Conservation (phyloP, 2,888 invertebrate genomes). For the Drosophila paranaensis region DNA sequence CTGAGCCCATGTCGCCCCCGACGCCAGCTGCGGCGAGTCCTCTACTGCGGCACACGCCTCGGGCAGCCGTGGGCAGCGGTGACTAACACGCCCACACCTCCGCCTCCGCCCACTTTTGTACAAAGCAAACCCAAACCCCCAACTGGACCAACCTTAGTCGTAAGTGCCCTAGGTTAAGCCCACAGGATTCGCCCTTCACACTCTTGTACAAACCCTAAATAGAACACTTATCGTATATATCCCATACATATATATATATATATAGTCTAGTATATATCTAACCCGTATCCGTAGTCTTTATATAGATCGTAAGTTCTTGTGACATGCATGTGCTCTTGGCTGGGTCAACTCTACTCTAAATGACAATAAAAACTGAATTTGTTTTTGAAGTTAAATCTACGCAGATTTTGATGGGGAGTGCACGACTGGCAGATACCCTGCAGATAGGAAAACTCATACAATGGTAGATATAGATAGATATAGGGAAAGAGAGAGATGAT, state of each 20-base stretch:
- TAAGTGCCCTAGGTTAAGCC: conserved; percentile 12
- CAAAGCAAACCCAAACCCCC: not conserved
- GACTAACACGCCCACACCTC: conserved; percentile 53
- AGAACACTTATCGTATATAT: conserved; percentile 9
- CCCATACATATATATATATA: not conserved
- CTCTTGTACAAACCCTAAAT: conserved; percentile 41
- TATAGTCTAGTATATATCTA: conserved; percentile 3
- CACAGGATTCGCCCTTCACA: not conserved
- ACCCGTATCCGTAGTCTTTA: conserved; percentile 7
- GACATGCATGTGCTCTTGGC: conserved; percentile 57
- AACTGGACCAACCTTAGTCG: conserved; percentile 22
- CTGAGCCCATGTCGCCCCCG: conserved; percentile 13
- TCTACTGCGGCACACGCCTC: conserved; percentile 43
- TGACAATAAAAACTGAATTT: conserved; percentile 40
- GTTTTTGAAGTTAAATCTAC: conserved; percentile 9
- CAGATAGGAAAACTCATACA: too few relatives aligned
- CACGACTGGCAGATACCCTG: not conserved
- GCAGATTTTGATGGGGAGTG: not conserved
- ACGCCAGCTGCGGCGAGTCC: conserved; percentile 1
- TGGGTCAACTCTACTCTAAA: conserved; percentile 36
- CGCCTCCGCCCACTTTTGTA: not conserved
- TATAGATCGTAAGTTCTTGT: conserved; percentile 18
- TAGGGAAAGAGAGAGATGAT: too few relatives aligned
- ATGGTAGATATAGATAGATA: too few relatives aligned
- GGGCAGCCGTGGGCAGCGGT: conserved; percentile 61